Conservation (phyloP, 2,888 invertebrate species). For the Aphodius granarius region DNA sequence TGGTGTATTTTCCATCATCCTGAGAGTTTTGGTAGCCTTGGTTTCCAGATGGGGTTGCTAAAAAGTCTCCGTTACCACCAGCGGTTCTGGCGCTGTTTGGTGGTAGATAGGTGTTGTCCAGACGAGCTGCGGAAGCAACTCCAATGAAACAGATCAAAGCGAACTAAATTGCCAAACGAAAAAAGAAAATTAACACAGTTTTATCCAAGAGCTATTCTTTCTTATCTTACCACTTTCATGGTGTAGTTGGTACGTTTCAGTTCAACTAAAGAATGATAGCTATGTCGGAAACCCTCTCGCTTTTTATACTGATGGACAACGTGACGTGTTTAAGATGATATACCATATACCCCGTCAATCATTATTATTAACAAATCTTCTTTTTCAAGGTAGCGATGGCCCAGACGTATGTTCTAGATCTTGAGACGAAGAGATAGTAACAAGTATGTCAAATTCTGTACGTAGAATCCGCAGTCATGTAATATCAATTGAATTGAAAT, state of each 20-base stretch:
- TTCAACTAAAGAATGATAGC: background rate
- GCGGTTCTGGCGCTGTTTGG: constrained; percentile 57
- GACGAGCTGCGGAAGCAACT: constrained; percentile 54
- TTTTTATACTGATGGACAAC: background rate
- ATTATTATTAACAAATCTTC: background rate
- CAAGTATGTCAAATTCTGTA: background rate
- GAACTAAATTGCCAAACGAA: constrained; percentile 48
- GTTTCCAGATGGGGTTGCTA: constrained; percentile 38
- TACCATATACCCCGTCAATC: background rate
- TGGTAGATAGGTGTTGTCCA: constrained; percentile 62
- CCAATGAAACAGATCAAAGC: constrained; percentile 49
- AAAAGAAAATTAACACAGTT: background rate
- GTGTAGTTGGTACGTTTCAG: background rate
- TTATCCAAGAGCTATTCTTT: background rate
- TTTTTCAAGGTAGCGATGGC: background rate
- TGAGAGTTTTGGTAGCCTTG: background rate
- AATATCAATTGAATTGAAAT: background rate
- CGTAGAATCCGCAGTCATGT: background rate
- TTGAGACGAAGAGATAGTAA: background rate
- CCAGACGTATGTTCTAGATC: background rate
- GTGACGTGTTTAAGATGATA: too few species aligned
- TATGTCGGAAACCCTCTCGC: background rate
- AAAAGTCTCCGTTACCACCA: constrained; percentile 53
- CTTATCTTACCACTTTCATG: constrained; percentile 6
- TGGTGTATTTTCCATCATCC: background rate